Base-by-base conservation (phyloP, 1,140 invertebrate species). In the Pectinophora gossypiella region DNA sequence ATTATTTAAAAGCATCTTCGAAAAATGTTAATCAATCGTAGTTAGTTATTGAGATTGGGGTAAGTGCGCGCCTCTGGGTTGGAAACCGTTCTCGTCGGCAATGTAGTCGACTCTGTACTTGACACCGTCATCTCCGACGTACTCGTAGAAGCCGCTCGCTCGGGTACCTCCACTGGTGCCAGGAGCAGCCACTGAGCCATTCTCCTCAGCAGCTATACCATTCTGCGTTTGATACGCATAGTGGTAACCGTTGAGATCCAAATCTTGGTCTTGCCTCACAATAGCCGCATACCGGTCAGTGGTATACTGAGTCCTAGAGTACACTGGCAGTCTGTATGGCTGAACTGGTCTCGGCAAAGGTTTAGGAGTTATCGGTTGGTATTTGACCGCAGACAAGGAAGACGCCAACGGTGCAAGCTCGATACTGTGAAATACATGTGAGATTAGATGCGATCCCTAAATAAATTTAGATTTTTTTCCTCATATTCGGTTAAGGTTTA, bases 71-170 rank as follows among this genome's bases (percentile, higher is more conserved):
- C 90, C 91, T 53, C 81, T 72, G 9, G 92, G 90, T 57, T 90
- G 87, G 80, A 90, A 93, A 12, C 92, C 92, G 15, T 92, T 89
- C 68, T 92, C 91, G 57, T 92, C 92, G 61, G 92, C 92, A 9
- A 87, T 85, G 57, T 93, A 93, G 46, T 89, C 89, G 0, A 93
- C 90, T 43, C 89, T 83, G 68, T 91, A 89, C 16, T 85, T 79
- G 23, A 88, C 64, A 36, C 89, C 90, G 72, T 91, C 89, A 23
- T 88, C 85, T 5, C 89, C 90, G 18, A 89, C 80, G 54, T 90
- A 91, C 64, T 90, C 89, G 54, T 91, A 92, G 57, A 88, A 90
- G 12, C 91, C 91, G 19, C 89, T 87, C 0, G 91, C 93, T 32
- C 90, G 90, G 44, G 92, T 91, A 2, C 91, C 91, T 56, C 91